These are phyloP conservation scores for Altica lythri DNA, from an alignment of 2,888 invertebrate species.

Conservation along the genomic window DNA sequence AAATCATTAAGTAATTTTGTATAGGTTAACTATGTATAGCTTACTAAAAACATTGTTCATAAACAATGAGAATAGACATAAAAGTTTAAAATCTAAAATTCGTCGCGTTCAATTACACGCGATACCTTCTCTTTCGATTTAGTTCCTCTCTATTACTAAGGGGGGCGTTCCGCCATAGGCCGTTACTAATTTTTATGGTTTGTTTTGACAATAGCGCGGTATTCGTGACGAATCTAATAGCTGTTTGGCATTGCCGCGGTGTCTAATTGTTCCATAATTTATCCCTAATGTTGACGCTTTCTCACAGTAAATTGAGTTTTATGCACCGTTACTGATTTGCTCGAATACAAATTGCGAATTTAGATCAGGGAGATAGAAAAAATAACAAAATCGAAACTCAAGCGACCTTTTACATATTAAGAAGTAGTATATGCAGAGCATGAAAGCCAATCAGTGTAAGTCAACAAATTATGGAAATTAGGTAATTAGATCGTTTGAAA, in stretches of 20 bases:
- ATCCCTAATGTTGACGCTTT: slow-evolving; percentile 20
- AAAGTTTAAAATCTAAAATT: slow-evolving; percentile 36
- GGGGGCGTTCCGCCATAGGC: slow-evolving; percentile 39
- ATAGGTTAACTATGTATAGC: too few relatives aligned
- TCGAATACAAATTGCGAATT: slow-evolving; percentile 3
- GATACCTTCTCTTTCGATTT: slow-evolving; percentile 8
- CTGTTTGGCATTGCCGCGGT: slow-evolving; percentile 22
- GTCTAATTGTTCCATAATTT: slow-evolving; percentile 32
- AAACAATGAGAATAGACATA: too few relatives aligned
- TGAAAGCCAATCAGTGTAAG: too few relatives aligned
- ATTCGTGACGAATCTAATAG: slow-evolving; percentile 45
- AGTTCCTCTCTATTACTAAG: slow-evolving; percentile 12
- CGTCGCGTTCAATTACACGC: slow-evolving; percentile 48
- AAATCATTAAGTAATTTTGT: too few relatives aligned
- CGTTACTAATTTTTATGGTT: slow-evolving; percentile 50
- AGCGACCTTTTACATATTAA: too few relatives aligned
- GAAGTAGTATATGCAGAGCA: too few relatives aligned
- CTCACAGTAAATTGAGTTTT: slow-evolving; percentile 34
- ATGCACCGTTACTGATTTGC: slow-evolving; percentile 19
- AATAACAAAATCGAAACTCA: background rate
- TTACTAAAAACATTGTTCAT: too few relatives aligned
- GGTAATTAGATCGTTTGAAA: too few relatives aligned
- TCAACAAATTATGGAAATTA: background rate
- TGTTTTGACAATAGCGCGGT: slow-evolving; percentile 44
- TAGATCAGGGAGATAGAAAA: background rate